Conservation (phyloP, 2,113 vertebrate genomes). For the Pao palembangensis region DNA sequence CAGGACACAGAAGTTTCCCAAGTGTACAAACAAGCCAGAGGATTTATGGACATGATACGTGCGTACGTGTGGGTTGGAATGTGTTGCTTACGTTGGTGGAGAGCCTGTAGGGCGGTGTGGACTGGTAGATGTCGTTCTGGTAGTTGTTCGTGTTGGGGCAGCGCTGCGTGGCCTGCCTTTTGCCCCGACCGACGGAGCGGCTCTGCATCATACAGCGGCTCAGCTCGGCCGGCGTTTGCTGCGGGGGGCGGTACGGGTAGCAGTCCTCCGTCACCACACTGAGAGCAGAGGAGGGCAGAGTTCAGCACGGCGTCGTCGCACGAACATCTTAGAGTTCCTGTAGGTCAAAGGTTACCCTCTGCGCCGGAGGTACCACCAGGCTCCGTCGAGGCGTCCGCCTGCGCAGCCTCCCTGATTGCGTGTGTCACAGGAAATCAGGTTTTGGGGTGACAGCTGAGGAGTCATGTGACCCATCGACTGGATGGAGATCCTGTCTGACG, state of each 20-base stretch:
- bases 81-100: conserved; percentile 80
- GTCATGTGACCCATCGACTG: conserved; percentile 99
- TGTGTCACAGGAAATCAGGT: conserved; percentile 92
- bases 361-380: conserved; percentile 93
- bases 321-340: neutral
- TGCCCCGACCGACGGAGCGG: conserved; percentile 85
- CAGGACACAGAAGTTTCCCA: neutral
- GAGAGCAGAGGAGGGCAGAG: conserved; percentile 7
- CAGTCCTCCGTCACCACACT: conserved; percentile 93
- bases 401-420: conserved; percentile 88
- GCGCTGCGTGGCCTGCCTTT: conserved; percentile 87
- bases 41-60: neutral
- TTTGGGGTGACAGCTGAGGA: conserved; percentile 89
- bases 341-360: conserved; percentile 75
- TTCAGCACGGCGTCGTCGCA: neutral
- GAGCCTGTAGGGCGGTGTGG: conserved; percentile 92
- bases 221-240: conserved; percentile 49
- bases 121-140: conserved; percentile 94
- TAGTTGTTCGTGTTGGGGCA: conserved; percentile 84
- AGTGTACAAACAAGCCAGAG: neutral
- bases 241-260: conserved; percentile 82
- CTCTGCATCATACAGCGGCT: conserved; percentile 95
- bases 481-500: conserved; percentile 94
- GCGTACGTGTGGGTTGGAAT: neutral
- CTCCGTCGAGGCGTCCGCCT: conserved; percentile 86